Base-by-base conservation (phyloP, 2,888 invertebrate species). In the Cheilosia pagana region DNA sequence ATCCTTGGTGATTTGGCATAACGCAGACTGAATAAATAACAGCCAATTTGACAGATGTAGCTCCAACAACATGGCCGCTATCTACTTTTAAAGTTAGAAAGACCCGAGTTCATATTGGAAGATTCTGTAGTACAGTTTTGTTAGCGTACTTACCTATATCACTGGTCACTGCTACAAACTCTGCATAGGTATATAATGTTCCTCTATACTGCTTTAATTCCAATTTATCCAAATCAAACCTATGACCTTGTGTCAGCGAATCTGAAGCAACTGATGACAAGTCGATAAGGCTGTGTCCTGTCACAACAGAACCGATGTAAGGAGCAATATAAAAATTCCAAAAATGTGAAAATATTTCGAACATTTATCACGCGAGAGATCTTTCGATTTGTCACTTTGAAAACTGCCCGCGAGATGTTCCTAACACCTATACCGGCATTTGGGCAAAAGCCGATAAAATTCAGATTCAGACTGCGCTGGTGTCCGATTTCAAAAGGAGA, bases 381-480 rank as follows among this genome's bases (percentile, higher is more conserved):
- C 23, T 41, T 43, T 14, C 7, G 21, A 19, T 45, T 59, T 41
- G 50, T 52, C 50, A 25, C 14, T 12, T 23, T 1, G 14, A n/a
- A 23, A 4, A 21, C 5, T 8, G 21, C 14, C 1, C 7, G 6
- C 14, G 5, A 19, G 6, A 35, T 39, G 14, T 2, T 14, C 41
- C 48, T 10, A 48, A 59, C 59, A 43, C 41, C 59, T 8, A 12
- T 28, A 12, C 7, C 31, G 62, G 6, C 62, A 35, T 63, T 21
- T 35, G 5, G 14, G 16, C 12, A 45, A 45, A 45, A 2, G 45
- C 45, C 16, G 25, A 60, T 60, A n/a, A n/a, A n/a, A n/a, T n/a
- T n/a, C 10, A 16, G n/a, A 60, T 60, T 45, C 16, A 6, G 28
- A 45, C 19, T 19, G 14, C 2, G 35, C 8, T 45, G 31, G 48